phyloP scores from a whole-genome alignment of 2,888 invertebrate species.

The Thymelicus lineola region DNA sequence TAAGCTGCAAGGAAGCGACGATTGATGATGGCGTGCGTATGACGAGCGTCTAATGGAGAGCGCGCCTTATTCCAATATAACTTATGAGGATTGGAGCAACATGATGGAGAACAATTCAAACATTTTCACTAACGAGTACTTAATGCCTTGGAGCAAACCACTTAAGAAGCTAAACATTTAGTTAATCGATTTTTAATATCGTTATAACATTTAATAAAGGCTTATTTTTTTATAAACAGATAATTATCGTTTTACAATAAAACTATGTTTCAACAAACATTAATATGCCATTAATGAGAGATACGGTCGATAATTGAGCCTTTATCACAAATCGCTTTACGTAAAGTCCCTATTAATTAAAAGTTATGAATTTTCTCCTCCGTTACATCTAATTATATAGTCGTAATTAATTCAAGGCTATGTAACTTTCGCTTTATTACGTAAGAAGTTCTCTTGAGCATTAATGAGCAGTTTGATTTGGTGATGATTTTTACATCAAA shows the following conservation, averaged over 20 bases:
- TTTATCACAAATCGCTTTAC: slow-evolving; percentile 51
- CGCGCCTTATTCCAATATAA: too few relatives aligned
- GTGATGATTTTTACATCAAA: slow-evolving; percentile 7
- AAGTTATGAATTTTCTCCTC: slow-evolving; percentile 54
- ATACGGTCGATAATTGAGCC: slow-evolving; percentile 52
- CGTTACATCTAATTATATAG: slow-evolving; percentile 21
- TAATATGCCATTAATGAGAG: slow-evolving; percentile 51
- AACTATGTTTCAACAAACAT: slow-evolving; percentile 45
- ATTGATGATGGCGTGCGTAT: too few relatives aligned
- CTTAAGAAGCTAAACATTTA: not conserved
- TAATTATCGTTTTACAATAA: slow-evolving; percentile 17
- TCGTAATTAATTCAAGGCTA: slow-evolving; percentile 23
- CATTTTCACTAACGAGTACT: too few relatives aligned
- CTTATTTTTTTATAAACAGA: slow-evolving; percentile 11
- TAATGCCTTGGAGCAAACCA: too few relatives aligned
- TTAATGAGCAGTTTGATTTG: slow-evolving; percentile 16
- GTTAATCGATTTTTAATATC: not conserved
- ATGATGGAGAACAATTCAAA: too few relatives aligned
- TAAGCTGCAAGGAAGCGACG: too few relatives aligned
- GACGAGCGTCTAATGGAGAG: too few relatives aligned
- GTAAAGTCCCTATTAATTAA: slow-evolving; percentile 51
- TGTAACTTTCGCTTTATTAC: slow-evolving; percentile 31
- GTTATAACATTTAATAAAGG: not conserved
- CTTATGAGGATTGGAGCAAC: too few relatives aligned
- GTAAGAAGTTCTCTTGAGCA: slow-evolving; percentile 14